Base-by-base conservation (phyloP, 2,113 vertebrate species). In the Trinectes maculatus region DNA sequence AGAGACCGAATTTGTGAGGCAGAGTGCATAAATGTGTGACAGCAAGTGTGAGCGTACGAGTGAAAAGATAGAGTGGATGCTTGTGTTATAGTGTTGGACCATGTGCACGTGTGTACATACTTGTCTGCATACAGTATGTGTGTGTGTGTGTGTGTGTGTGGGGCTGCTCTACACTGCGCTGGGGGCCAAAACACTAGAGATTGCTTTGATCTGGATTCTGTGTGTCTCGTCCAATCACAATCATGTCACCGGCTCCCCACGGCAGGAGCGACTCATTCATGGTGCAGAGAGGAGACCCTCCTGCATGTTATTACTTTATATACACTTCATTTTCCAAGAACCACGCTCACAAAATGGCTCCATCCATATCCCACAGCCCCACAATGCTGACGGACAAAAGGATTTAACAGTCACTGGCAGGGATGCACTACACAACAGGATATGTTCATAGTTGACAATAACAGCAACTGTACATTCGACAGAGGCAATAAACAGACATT, bases 161-260 rank as follows among this genome's bases (percentile, higher is more conserved):
- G 90, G 87, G 87, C 89, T 36, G 69, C 84, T 84, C 85, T 78
- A 82, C 84, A 87, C 90, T 90, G 82, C 53, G 91, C 93, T 90
- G 87, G 89, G 92, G 91, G 91, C 92, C 91, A 92, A 93, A 92
- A 92, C 92, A 93, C 90, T 90, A 89, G 91, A 93, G 91, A 92
- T 93, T 89, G 89, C 93, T 94, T 94, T 94, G 92, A 94, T 94
- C 91, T 93, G 91, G 88, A 89, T 92, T 91, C 89, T 90, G 82
- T 72, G 85, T 91, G 91, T 92, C 92, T 93, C 85, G 89, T 93
- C 91, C 93, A 93, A 94, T 94, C 92, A 92, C 89, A 91, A 86
- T 93, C 91, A 91, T 91, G 89, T 92, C 92, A 91, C 87, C 71
- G 81, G 82, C 86, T 91, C 91, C 90, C 87, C 88, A 89, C 84